phyloP scores from a whole-genome alignment of 2,113 vertebrate species.

The Puntigrus tetrazona region DNA sequence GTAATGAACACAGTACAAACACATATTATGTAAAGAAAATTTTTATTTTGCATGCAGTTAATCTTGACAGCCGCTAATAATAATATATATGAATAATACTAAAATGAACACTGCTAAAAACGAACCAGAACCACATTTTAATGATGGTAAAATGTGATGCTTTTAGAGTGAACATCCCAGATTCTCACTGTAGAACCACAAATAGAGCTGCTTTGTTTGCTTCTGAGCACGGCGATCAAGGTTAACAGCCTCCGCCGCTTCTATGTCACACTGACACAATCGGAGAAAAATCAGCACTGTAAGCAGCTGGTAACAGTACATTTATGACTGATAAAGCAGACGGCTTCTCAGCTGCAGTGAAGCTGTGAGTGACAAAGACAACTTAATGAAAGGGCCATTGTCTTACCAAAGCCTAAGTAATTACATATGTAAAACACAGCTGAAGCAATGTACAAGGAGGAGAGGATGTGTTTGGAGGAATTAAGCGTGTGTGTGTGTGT shows the following conservation, averaged over 20 bases:
- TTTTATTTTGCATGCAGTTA: no score
- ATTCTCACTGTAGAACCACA: background rate
- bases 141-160: background rate
- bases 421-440: background rate
- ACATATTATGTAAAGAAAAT: no score
- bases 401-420: conserved; percentile 22
- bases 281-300: background rate
- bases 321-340: conserved; percentile 1
- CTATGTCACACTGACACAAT: background rate
- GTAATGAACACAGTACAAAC: no score
- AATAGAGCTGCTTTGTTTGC: conserved; percentile 5
- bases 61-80: no score
- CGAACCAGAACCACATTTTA: background rate
- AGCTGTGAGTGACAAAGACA: conserved; percentile 12
- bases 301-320: background rate
- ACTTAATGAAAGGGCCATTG: conserved; percentile 26
- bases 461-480: conserved; percentile 12
- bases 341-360: background rate
- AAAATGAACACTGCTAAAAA: background rate
- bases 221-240: conserved; percentile 7
- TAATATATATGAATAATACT: background rate
- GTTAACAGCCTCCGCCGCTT: conserved; percentile 9
- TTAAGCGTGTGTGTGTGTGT: conserved; percentile 33
- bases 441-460: conserved; percentile 11
- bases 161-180: background rate